Percentiles rank a stretch among this genome's conserved stretches.
phyloP scores from a whole-genome alignment of 2,797 vertebrate species.

The Propithecus perrieri region DNA sequence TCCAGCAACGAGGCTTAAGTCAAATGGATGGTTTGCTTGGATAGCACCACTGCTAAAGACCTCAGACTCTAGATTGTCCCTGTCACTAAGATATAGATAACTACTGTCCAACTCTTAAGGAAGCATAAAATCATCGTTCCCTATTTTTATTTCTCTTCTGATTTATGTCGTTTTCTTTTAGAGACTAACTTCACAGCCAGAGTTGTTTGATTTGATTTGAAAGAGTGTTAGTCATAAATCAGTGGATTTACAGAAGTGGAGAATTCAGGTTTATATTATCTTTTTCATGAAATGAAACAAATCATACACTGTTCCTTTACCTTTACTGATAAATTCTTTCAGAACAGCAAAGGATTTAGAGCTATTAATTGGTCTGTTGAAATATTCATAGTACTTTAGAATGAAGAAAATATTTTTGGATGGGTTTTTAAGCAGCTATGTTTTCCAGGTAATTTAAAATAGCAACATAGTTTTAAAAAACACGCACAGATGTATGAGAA shows the following conservation, averaged over 20 bases:
- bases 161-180: conserved; percentile 6
- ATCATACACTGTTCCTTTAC: not conserved
- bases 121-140: not conserved
- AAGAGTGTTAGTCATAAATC: conserved; percentile 9
- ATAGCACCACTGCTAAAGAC: accelerated
- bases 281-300: conserved; percentile 31
- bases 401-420: not conserved
- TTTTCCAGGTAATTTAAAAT: conserved; percentile 32
- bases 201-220: conserved; percentile 26
- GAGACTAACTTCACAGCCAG: not conserved
- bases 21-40: not conserved
- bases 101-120: not conserved
- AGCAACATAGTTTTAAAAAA: not conserved
- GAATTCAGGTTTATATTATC: not conserved
- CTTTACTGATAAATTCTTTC: not conserved
- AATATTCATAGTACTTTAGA: conserved; percentile 44
- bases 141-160: conserved; percentile 26
- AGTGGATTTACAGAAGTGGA: not conserved
- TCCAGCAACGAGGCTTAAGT: not conserved
- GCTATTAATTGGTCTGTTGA: conserved; percentile 51
- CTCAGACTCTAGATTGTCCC: not conserved
- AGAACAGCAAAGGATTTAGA: not conserved
- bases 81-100: not conserved
- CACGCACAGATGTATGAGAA: not conserved
- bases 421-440: conserved; percentile 31